These are phyloP conservation scores for Stramonita haemastoma DNA, from an alignment of 2,888 invertebrate genomes.

Conservation along the genomic window DNA sequence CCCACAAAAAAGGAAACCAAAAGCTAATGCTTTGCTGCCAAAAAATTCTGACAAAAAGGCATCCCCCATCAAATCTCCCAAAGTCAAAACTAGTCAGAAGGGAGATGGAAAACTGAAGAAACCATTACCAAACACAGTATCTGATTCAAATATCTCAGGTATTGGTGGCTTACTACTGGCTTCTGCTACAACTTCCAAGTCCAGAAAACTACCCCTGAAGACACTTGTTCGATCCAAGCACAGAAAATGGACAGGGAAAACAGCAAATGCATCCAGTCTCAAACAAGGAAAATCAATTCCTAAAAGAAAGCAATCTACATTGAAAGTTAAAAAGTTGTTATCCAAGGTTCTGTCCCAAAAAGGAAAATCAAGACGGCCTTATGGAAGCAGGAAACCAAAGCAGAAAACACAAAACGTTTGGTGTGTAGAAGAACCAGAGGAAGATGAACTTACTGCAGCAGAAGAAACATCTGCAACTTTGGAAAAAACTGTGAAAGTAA, in stretches of 20 bases:
- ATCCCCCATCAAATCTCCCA: neutral
- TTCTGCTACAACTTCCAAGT: neutral
- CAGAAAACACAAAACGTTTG: neutral
- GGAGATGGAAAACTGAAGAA: neutral
- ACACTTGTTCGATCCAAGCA: neutral
- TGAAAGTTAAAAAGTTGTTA: neutral
- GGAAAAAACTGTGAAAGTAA: neutral
- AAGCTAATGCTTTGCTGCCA: neutral
- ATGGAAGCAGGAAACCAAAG: neutral
- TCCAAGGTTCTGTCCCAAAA: neutral
- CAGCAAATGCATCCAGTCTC: neutral
- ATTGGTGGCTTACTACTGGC: constrained; percentile 22
- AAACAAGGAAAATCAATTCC: neutral
- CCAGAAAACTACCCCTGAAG: neutral
- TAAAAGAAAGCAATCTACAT: neutral
- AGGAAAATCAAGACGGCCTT: neutral
- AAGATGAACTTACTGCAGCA: neutral
- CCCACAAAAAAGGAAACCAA: neutral
- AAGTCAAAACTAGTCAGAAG: neutral
- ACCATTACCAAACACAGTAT: neutral
- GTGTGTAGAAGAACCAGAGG: neutral
- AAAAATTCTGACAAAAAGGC: neutral
- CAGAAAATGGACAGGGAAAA: neutral
- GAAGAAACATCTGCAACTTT: neutral
- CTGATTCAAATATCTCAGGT: neutral